Percentiles rank a stretch among this genome's conserved stretches.
phyloP scores from a whole-genome alignment of 1,140 invertebrate genomes.

The Drosophila tsacasi region DNA sequence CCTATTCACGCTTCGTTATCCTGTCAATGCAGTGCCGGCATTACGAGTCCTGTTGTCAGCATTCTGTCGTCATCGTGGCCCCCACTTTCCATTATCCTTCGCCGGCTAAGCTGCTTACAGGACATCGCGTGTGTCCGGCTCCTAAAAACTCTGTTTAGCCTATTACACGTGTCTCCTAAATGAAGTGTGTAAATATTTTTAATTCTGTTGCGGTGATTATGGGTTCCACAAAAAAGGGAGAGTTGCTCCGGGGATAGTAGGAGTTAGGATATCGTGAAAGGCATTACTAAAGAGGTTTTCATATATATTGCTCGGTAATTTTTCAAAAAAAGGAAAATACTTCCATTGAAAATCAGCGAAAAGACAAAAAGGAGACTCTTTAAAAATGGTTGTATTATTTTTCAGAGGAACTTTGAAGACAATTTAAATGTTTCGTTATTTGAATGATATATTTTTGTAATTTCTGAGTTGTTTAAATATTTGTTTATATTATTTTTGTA shows the following conservation, averaged over 20 bases:
- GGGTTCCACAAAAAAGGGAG: conserved; percentile 2
- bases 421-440: neutral
- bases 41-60: conserved; percentile 68
- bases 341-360: neutral
- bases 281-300: neutral
- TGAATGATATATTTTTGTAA: too few species aligned
- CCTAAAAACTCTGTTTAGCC: conserved; percentile 70
- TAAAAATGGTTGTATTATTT: neutral
- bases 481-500: neutral
- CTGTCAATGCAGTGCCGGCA: conserved; percentile 70
- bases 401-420: neutral
- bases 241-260: neutral
- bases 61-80: conserved; percentile 41
- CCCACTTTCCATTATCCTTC: conserved; percentile 17
- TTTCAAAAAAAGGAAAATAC: neutral
- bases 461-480: neutral
- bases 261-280: neutral
- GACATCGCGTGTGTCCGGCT: conserved; percentile 47
- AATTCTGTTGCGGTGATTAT: conserved; percentile 57
- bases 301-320: neutral
- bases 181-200: conserved; percentile 72
- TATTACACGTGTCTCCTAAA: conserved; percentile 75
- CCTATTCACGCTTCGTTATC: conserved; percentile 84
- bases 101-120: conserved; percentile 61
- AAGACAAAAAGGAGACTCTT: too few species aligned